phyloP scores from a whole-genome alignment of 2,797 vertebrate genomes.

The Pristis pectinata region DNA sequence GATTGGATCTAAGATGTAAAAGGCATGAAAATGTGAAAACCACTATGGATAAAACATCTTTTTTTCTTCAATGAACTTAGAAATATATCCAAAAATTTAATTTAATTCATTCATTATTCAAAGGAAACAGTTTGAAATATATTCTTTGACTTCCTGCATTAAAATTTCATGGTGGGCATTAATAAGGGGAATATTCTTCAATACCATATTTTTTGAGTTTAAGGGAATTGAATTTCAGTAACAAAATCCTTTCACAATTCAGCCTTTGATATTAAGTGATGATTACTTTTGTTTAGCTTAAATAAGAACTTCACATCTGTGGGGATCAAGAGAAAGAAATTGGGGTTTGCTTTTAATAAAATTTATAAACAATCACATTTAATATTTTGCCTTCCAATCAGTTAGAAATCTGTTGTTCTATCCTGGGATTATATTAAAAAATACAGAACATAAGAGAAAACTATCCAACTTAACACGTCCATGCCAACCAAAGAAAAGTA shows the following conservation, averaged over 20 bases:
- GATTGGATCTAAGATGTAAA: background rate
- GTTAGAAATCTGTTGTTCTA: background rate
- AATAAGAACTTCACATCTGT: background rate
- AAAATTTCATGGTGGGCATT: background rate
- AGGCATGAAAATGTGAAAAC: background rate
- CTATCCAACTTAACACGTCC: too few relatives aligned
- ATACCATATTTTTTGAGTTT: background rate
- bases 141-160: background rate
- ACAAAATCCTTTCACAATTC: background rate
- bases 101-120: background rate
- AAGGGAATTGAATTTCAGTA: background rate
- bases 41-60: background rate
- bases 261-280: background rate
- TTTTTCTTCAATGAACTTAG: background rate
- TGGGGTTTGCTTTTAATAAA: background rate
- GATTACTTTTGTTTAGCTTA: background rate
- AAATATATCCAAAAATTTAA: background rate
- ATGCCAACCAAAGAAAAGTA: too few relatives aligned
- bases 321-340: background rate
- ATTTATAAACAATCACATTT: background rate
- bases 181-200: background rate
- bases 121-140: slow-evolving; percentile 10
- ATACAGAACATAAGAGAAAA: too few relatives aligned
- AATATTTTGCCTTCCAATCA: background rate
- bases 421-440: too few relatives aligned